Base-by-base conservation (phyloP, 2,797 vertebrate species). In the Philypnodon macrostomus region DNA sequence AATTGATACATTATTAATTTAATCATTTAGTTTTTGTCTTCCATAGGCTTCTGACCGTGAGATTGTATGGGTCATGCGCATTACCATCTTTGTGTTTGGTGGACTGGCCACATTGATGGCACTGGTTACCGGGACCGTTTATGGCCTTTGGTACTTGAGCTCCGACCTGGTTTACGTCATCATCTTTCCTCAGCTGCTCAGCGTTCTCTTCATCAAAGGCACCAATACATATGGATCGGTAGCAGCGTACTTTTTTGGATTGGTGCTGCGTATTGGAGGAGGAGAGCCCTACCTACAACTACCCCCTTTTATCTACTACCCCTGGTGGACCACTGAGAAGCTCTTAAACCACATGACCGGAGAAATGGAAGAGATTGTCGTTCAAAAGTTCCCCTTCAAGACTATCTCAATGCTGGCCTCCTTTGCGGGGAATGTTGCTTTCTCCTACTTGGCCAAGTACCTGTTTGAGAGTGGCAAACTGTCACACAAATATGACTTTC, bases 91-190 rank as follows among this genome's bases (percentile, higher is more conserved):
- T 58, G 80, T 97, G 13, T 98, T 98, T 12, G 96, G 96, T 55
- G 93, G 91, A 0, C 80, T 93, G 11, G 94, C 96, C n/a, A 98
- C 94, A 7, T 90, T 92, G 6, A 96, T 98, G 95, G 96, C 96
- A 0, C 75, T 98, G 58, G 80, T 98, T 24, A 94, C 96, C 0
- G 92, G 94, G 0, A 94, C 95, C 0, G 93, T 98, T 15, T 98
- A 98, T 0, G 96, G 96, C 32, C 89, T 98, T 58, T 98, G 96
- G 96, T 98, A 96, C 86, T 91, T 98, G 60, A 98, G 96, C 79
- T 98, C 96, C 0, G 96, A 98, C 80, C 88, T 98, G 5, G 92
- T 98, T 42, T 98, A 98, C 56, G 95, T 98, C 81, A 93, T 98
- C 83, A 96, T 98, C 84, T 98, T 98, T 71, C 96, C 96, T 1